These are phyloP conservation scores for Bursaphelenchus mucronatus DNA, from an alignment of 1,140 invertebrate genomes.

Conservation along the genomic window DNA sequence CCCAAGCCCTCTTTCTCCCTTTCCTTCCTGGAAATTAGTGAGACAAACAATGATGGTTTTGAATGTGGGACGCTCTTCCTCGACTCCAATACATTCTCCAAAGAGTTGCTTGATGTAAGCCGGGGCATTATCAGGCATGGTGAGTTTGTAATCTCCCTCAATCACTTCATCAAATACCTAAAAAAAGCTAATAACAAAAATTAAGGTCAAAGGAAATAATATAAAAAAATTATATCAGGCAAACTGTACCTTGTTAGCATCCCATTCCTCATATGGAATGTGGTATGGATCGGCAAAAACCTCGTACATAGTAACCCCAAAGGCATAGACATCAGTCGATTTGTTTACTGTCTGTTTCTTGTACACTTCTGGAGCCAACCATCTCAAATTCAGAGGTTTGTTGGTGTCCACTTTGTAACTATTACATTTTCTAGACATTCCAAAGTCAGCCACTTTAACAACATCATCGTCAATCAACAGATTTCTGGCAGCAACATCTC, in stretches of 20 bases:
- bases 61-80: slow-evolving; percentile 15
- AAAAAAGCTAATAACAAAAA: no score
- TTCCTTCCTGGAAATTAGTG: no score
- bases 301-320: slow-evolving; percentile 33
- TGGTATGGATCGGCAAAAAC: slow-evolving; percentile 24
- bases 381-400: slow-evolving; percentile 42
- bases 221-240: slow-evolving; percentile 23
- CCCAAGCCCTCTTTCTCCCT: no score
- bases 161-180: neutral
- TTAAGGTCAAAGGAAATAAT: slow-evolving; percentile 23
- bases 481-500: slow-evolving; percentile 91
- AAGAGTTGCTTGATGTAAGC: slow-evolving; percentile 8
- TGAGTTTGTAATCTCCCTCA: neutral
- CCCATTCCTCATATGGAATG: slow-evolving; percentile 33
- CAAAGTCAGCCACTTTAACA: slow-evolving; percentile 91
- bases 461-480: slow-evolving; percentile 77
- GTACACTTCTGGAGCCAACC: slow-evolving; percentile 41
- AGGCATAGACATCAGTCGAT: slow-evolving; percentile 34
- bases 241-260: slow-evolving; percentile 25
- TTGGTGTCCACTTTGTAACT: slow-evolving; percentile 40
- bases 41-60: slow-evolving; percentile 11
- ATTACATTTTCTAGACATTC: slow-evolving; percentile 71
- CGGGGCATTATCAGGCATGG: neutral
- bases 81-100: slow-evolving; percentile 18
- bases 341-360: slow-evolving; percentile 30